phyloP scores from a whole-genome alignment of 2,797 vertebrate genomes.

The Pagetopsis macropterus region DNA sequence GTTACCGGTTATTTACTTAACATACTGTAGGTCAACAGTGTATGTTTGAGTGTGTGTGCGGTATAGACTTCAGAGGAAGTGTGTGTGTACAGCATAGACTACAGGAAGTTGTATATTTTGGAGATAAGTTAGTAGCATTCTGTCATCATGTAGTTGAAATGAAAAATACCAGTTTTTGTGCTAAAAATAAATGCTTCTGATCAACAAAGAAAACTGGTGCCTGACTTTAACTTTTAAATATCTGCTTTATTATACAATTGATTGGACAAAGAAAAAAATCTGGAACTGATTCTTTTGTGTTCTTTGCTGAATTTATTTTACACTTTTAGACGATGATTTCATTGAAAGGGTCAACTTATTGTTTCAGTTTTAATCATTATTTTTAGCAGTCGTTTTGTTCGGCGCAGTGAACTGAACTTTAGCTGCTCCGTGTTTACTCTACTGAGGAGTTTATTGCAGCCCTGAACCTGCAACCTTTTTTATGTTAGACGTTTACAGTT shows the following conservation, averaged over 20 bases:
- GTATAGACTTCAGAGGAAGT: neutral
- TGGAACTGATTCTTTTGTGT: neutral
- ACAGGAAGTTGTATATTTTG: constrained; percentile 23
- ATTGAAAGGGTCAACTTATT: too few relatives aligned
- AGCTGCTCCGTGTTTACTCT: neutral
- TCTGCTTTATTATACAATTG: neutral
- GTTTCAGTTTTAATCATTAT: neutral
- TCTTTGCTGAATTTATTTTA: neutral
- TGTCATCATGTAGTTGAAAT: constrained; percentile 18
- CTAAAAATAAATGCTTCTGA: constrained; percentile 54
- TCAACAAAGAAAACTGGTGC: constrained; percentile 21
- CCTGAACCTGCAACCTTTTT: constrained; percentile 27
- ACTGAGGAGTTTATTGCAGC: constrained; percentile 17
- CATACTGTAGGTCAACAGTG: neutral
- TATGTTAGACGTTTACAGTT: constrained; percentile 34
- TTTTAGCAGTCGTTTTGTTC: neutral
- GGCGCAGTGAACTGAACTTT: neutral
- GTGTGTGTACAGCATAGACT: constrained; percentile 7
- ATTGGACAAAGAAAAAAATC: neutral
- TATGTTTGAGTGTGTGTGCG: constrained; percentile 2
- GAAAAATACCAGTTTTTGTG: constrained; percentile 1
- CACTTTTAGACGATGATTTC: neutral
- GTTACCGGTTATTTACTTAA: too few relatives aligned
- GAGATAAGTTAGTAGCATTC: constrained; percentile 4
- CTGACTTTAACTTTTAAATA: constrained; percentile 20